Evolutionary conservation across 1,140 invertebrate species (phyloP).

Genomic region (Solenopsis fugax): DNA sequence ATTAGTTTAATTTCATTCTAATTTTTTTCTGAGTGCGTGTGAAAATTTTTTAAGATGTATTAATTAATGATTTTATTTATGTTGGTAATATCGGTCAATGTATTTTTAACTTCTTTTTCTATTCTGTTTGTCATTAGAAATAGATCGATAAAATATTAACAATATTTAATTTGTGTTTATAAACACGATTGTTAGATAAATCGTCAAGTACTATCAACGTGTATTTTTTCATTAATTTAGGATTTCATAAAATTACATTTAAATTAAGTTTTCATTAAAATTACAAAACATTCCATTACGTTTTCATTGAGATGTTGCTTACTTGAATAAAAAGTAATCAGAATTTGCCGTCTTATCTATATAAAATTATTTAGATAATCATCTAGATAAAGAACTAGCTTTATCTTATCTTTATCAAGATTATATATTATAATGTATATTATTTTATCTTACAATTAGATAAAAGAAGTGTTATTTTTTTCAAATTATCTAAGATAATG

Average conservation of each 20-base stretch:
- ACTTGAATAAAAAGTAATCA: neutral
- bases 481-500: too few species aligned
- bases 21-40: too few species aligned
- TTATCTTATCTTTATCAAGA: too few species aligned
- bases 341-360: too few species aligned
- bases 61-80: too few species aligned
- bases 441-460: too few species aligned
- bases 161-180: neutral
- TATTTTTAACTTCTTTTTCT: neutral
- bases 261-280: neutral
- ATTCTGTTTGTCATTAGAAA: neutral
- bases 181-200: neutral
- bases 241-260: neutral
- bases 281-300: neutral
- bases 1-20: too few species aligned
- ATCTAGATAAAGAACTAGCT: too few species aligned
- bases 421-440: too few species aligned
- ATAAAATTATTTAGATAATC: too few species aligned
- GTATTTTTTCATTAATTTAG: neutral
- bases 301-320: neutral
- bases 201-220: neutral
- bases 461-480: too few species aligned
- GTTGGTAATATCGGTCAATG: neutral
- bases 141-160: neutral
- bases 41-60: too few species aligned